A percentile compares a stretch with the other conserved stretches of the same genome.
Evolutionary conservation across 2,888 invertebrate species (phyloP).

Genomic region (Eumerus sabulonum): DNA sequence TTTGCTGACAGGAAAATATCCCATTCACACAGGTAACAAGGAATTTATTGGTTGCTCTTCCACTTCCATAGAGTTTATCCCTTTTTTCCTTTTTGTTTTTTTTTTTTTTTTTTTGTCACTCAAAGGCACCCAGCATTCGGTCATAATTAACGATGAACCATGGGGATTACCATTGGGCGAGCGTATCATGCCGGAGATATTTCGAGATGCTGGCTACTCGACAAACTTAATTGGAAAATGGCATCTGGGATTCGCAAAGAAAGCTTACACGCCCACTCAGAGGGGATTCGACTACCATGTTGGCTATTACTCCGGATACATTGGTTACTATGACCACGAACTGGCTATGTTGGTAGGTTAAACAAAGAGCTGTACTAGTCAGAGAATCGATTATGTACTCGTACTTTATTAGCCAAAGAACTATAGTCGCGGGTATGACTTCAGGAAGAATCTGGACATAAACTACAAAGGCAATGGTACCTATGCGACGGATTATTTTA

Average conservation of each 20-base stretch:
- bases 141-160: conserved; percentile 84
- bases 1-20: conserved; percentile 92
- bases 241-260: conserved; percentile 90
- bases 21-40: conserved; percentile 85
- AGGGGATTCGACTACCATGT: conserved; percentile 91
- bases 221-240: conserved; percentile 95
- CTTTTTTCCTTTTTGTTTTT: conserved; percentile 4
- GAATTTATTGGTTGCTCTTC: conserved; percentile 49
- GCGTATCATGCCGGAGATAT: conserved; percentile 85
- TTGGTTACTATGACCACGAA: conserved; percentile 89
- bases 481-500: conserved; percentile 87
- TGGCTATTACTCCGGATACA: conserved; percentile 91
- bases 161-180: conserved; percentile 85
- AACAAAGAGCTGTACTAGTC: background rate
- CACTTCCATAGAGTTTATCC: background rate
- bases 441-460: conserved; percentile 80
- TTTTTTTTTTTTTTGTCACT: conserved; percentile 21
- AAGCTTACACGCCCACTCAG: conserved; percentile 82
- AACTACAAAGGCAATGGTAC: conserved; percentile 80
- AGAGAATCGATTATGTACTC: background rate
- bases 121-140: conserved; percentile 86
- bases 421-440: conserved; percentile 79
- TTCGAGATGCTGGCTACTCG: conserved; percentile 86
- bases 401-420: conserved; percentile 70
- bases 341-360: conserved; percentile 78